phyloP scores from a whole-genome alignment of 1,140 invertebrate genomes.

The Gonatopus flavifemur region DNA sequence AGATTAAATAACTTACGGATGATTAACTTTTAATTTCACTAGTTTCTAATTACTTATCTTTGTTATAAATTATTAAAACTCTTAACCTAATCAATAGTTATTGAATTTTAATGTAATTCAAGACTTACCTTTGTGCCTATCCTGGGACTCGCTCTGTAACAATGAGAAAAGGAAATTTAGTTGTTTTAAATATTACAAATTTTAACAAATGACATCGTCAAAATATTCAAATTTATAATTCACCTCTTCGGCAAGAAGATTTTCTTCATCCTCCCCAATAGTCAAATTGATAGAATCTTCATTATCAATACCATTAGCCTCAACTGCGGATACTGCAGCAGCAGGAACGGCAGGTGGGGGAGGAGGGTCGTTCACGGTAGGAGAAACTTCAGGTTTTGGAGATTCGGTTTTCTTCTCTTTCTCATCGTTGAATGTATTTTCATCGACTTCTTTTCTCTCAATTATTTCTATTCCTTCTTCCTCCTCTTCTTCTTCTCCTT shows the following conservation, averaged over 20 bases:
- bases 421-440: slow-evolving; percentile 3
- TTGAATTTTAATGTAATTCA: slow-evolving; percentile 10
- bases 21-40: slow-evolving; percentile 23
- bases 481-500: slow-evolving; percentile 30
- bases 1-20: slow-evolving; percentile 22
- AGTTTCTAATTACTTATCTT: slow-evolving; percentile 18
- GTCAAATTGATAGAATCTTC: slow-evolving; percentile 81
- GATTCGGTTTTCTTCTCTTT: slow-evolving; percentile 28
- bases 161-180: slow-evolving; percentile 5
- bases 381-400: slow-evolving; percentile 34
- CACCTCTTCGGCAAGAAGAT: slow-evolving; percentile 76
- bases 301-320: slow-evolving; percentile 64
- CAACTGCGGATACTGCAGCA: slow-evolving; percentile 33
- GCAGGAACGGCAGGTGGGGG: slow-evolving; percentile 14
- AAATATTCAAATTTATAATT: slow-evolving; percentile 6
- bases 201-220: not conserved
- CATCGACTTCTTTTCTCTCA: not conserved
- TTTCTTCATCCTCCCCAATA: slow-evolving; percentile 77
- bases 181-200: slow-evolving; percentile 9
- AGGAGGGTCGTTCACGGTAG: slow-evolving; percentile 3
- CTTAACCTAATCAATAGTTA: slow-evolving; percentile 8
- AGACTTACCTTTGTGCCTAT: slow-evolving; percentile 54
- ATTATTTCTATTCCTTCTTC: slow-evolving; percentile 29
- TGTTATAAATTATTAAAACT: slow-evolving; percentile 2
- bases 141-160: slow-evolving; percentile 46